A percentile compares a stretch with the other conserved stretches of the same genome.
Evolutionary conservation across 2,888 invertebrate genomes (phyloP).

Genomic region (Odontocerum albicorne): DNA sequence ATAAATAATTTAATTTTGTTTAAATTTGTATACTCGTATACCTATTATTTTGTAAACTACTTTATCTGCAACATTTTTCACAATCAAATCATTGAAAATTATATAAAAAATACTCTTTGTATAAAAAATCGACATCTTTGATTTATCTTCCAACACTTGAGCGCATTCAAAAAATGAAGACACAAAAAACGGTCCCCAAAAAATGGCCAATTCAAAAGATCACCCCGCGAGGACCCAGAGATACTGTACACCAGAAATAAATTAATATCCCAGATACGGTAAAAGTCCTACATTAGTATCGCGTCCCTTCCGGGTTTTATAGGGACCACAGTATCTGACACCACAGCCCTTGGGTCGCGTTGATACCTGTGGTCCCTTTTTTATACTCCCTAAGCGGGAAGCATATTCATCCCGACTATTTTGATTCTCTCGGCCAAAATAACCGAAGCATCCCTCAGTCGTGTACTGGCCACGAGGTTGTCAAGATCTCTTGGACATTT

Average conservation of each 20-base stretch:
- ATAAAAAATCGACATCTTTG: no score
- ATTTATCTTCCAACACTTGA: conserved; percentile 12
- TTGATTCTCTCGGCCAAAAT: conserved; percentile 18
- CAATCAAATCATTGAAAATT: no score
- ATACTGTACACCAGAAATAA: conserved; percentile 14
- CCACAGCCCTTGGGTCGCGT: conserved; percentile 9
- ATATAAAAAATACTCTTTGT: no score
- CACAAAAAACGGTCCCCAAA: conserved; percentile 12
- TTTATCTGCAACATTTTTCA: no score
- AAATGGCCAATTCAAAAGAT: conserved; percentile 17
- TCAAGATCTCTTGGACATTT: conserved; percentile 19
- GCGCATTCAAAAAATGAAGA: conserved; percentile 11
- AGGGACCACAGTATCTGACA: conserved; percentile 7
- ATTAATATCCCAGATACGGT: conserved; percentile 16
- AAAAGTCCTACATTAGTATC: not conserved
- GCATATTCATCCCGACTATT: conserved; percentile 18
- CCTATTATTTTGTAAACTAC: no score
- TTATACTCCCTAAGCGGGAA: conserved; percentile 31
- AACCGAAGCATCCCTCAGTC: conserved; percentile 23
- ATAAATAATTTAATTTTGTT: no score
- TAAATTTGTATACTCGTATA: no score
- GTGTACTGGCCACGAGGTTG: conserved; percentile 16
- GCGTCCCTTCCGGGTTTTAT: conserved; percentile 15
- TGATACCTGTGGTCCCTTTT: conserved; percentile 35
- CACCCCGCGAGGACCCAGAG: conserved; percentile 15